These are phyloP conservation scores for Tadarida brasiliensis DNA, from an alignment of 2,797 vertebrate genomes.

Conservation along the genomic window DNA sequence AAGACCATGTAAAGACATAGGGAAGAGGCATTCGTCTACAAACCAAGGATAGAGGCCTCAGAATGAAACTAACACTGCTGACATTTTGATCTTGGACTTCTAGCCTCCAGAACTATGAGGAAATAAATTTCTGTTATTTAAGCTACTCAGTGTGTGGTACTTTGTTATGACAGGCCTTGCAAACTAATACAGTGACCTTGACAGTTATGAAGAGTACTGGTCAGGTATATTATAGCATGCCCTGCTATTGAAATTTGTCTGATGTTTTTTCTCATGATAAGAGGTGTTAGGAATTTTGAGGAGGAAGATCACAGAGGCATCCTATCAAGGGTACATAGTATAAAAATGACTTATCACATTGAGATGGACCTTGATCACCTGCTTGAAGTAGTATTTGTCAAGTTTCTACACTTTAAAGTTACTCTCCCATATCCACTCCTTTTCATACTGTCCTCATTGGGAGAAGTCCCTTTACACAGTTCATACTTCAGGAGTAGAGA, in stretches of 20 bases:
- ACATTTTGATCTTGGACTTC: background rate
- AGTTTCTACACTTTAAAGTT: conserved; percentile 24
- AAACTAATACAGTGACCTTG: background rate
- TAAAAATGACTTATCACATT: background rate
- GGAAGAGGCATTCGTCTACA: background rate
- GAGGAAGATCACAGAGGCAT: background rate
- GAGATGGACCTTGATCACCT: background rate
- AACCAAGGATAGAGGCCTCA: background rate
- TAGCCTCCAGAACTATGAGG: background rate
- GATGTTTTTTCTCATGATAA: conserved; percentile 18
- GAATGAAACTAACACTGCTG: background rate
- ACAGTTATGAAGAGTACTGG: background rate
- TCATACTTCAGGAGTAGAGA: background rate
- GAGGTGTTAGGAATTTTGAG: background rate
- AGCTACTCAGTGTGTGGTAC: background rate
- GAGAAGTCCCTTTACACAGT: conserved; percentile 17
- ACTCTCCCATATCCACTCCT: background rate
- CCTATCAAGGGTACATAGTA: background rate
- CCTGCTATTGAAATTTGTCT: conserved; percentile 10
- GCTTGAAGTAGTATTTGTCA: conserved; percentile 20
- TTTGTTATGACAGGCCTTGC: background rate
- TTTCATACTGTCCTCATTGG: background rate
- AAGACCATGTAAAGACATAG: background rate
- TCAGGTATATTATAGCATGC: background rate
- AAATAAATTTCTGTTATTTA: conserved; percentile 46